Percentiles rank a stretch among this genome's conserved stretches.
Conservation (phyloP, 1,140 invertebrate genomes). For the Metaphire vulgaris region DNA sequence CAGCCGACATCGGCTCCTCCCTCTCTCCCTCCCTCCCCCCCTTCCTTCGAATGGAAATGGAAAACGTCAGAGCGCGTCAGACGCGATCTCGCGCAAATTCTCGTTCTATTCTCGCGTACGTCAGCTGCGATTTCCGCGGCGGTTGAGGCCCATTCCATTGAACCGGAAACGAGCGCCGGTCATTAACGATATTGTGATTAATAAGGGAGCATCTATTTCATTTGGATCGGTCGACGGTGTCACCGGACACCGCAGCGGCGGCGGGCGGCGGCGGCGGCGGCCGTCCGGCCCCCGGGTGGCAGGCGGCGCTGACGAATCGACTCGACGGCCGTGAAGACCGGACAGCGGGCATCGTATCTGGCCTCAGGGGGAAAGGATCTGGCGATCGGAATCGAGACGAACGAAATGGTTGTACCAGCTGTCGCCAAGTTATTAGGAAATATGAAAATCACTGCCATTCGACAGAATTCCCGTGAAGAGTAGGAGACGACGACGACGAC, state of each 20-base stretch:
- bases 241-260: background rate
- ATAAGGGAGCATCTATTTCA: slow-evolving; percentile 2
- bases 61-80: background rate
- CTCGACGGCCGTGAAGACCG: background rate
- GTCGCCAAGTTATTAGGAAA: background rate
- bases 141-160: background rate
- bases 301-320: background rate
- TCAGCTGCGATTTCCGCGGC: background rate
- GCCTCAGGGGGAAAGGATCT: background rate
- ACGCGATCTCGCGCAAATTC: background rate
- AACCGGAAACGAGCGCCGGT: background rate
- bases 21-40: too few relatives aligned
- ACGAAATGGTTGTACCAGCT: slow-evolving; percentile 2
- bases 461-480: too few relatives aligned
- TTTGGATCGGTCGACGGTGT: background rate
- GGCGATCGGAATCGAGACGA: background rate
- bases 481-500: too few relatives aligned
- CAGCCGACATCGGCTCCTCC: too few relatives aligned
- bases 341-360: background rate
- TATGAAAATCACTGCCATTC: too few relatives aligned
- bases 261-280: too few relatives aligned
- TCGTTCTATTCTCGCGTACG: background rate
- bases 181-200: slow-evolving; percentile 3
- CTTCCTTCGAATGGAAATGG: background rate
- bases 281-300: background rate